Base-by-base conservation (phyloP, 1,140 invertebrate genomes). In the Brachionus plicatilis region DNA sequence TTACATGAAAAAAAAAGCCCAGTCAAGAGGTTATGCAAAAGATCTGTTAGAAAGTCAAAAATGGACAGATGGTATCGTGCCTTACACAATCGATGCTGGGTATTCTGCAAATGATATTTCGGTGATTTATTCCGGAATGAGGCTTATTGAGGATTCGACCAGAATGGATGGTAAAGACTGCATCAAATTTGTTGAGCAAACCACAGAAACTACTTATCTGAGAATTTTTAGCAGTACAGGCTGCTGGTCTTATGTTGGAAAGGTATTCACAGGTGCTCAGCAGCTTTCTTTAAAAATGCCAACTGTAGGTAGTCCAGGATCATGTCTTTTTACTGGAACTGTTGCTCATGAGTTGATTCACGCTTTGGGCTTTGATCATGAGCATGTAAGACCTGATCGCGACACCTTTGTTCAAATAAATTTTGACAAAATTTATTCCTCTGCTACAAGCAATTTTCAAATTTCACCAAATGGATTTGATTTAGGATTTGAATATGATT, bases 291-390 rank as follows among this genome's bases (percentile, higher is more conserved):
- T 65, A 65, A 53, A 60, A 82, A 29, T 29, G 1, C 43, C 43
- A 27, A 60, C 53, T 7, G 5, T 7, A 27, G 53, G 1, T 20
- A 20, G 17, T 60, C 17, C 8, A 60, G 53, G 53, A 8, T 60
- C 53, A 20, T 72, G 68, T 33, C 29, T 72, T 7, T 72, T 43
- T 41, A 43, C 29, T 37, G 97, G 97, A 43, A 99, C 99, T 86
- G 96, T 99, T 12, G 96, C 99, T 1, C 97, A 99, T 89, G 97
- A 99, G 90, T 90, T 99, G 80, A 97, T 97, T 9, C 97, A 99
- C 90, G 97, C 98, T 80, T 96, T 99, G 6, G 96, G 96, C 76
- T 98, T 98, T 89, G 97, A 95, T 95, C 96, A 99, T 88, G 96
- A 99, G 89, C 97, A 99, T 88, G 99, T 97, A 0, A 91, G 97